Conservation (phyloP, 1,140 invertebrate species). For the Solenopsis fugax region DNA sequence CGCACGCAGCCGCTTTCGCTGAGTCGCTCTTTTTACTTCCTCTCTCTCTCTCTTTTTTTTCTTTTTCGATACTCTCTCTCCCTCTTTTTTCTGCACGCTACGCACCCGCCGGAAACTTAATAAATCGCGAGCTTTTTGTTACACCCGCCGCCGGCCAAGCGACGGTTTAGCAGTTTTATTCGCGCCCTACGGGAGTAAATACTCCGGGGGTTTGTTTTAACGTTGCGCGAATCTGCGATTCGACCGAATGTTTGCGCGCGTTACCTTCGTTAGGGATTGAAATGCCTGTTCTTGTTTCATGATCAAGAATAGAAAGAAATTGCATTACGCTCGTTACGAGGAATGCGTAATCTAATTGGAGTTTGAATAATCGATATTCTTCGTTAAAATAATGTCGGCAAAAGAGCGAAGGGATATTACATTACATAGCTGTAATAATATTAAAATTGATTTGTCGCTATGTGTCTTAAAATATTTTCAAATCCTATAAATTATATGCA, state of each 20-base stretch:
- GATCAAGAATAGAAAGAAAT: slow-evolving; percentile 40
- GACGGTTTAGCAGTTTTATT: slow-evolving; percentile 62
- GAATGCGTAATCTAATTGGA: slow-evolving; percentile 24
- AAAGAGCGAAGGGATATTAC: not conserved
- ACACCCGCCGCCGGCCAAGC: slow-evolving; percentile 41
- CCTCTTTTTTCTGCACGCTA: slow-evolving; percentile 1
- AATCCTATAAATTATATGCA: not conserved
- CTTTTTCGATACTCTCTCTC: slow-evolving; percentile 4
- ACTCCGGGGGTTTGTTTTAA: slow-evolving; percentile 42
- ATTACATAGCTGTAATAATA: not conserved
- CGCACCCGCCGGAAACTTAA: slow-evolving; percentile 47
- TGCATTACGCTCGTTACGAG: slow-evolving; percentile 57
- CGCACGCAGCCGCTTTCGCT: slow-evolving; percentile 56
- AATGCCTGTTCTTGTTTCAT: slow-evolving; percentile 56
- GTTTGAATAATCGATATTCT: slow-evolving; percentile 53
- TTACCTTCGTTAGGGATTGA: slow-evolving; percentile 58
- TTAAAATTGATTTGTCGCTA: not conserved
- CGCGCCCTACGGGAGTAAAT: slow-evolving; percentile 56
- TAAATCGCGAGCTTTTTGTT: slow-evolving; percentile 64
- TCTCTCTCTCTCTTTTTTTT: not conserved
- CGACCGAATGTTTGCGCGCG: slow-evolving; percentile 52
- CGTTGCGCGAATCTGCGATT: slow-evolving; percentile 44
- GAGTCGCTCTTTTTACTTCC: slow-evolving; percentile 26
- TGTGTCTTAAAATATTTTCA: slow-evolving; percentile 12
- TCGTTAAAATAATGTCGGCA: slow-evolving; percentile 16